Percentiles rank a stretch among this genome's conserved stretches.
Evolutionary conservation across 2,797 vertebrate species (phyloP).

Genomic region (Myripristis murdjan): DNA sequence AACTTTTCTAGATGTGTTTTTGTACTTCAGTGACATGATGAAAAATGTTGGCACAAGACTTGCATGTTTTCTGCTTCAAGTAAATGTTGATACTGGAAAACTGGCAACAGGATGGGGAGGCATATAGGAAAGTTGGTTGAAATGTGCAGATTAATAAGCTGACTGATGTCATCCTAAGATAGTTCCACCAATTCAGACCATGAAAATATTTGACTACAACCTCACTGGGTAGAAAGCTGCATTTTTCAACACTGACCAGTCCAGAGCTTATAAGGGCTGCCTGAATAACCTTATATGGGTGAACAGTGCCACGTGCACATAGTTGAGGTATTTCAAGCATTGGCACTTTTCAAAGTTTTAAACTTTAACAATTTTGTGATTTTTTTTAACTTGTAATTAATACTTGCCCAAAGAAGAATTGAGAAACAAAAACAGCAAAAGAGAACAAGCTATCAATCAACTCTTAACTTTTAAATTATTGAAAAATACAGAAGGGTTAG

Average conservation of each 20-base stretch:
- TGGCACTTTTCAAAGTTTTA: constrained; percentile 82
- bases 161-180: constrained; percentile 50
- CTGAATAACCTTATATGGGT: constrained; percentile 72
- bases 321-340: constrained; percentile 89
- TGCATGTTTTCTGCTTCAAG: constrained; percentile 81
- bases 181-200: constrained; percentile 54
- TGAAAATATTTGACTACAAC: constrained; percentile 56
- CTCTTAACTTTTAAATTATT: constrained; percentile 52
- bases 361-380: constrained; percentile 74
- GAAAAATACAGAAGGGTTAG: constrained; percentile 66
- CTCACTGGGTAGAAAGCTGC: constrained; percentile 71
- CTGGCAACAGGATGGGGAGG: constrained; percentile 62
- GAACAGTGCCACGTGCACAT: constrained; percentile 77
- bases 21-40: constrained; percentile 72
- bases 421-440: constrained; percentile 44
- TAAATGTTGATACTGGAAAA: constrained; percentile 70
- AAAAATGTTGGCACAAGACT: constrained; percentile 77
- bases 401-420: constrained; percentile 50
- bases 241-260: constrained; percentile 75
- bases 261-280: constrained; percentile 72
- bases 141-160: constrained; percentile 63
- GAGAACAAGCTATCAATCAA: constrained; percentile 24
- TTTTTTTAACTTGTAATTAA: constrained; percentile 62
- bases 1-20: constrained; percentile 61
- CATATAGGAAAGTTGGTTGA: constrained; percentile 26